Conservation (phyloP, 1,140 invertebrate genomes). For the Capitella teleta region DNA sequence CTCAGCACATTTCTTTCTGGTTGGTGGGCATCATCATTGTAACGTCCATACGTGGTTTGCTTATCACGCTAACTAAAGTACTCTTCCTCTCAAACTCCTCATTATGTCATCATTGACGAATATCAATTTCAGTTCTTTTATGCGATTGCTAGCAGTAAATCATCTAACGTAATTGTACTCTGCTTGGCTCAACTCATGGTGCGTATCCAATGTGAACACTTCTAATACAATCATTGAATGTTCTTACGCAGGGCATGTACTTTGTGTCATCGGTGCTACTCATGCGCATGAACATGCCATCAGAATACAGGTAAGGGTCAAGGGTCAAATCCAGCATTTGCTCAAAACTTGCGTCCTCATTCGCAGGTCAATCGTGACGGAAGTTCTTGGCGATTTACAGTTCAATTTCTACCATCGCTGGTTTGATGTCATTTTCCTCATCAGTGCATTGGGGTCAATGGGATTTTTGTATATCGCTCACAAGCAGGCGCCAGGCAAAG, state of each 20-base stretch:
- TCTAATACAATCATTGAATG: neutral
- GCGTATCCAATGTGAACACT: conserved; percentile 20
- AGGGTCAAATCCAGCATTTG: too few relatives aligned
- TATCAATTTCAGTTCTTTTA: conserved; percentile 89
- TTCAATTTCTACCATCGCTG: conserved; percentile 99
- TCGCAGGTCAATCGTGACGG: conserved; percentile 78
- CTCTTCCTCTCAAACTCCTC: conserved; percentile 18
- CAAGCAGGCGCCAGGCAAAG: conserved; percentile 12
- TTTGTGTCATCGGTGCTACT: conserved; percentile 95
- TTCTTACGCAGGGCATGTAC: conserved; percentile 80
- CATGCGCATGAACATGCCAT: conserved; percentile 99
- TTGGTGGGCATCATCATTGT: conserved; percentile 95
- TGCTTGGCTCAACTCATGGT: conserved; percentile 96
- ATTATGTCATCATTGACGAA: too few relatives aligned
- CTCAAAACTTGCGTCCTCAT: too few relatives aligned
- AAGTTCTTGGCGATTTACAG: conserved; percentile 93
- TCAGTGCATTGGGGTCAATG: conserved; percentile 91
- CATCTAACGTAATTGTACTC: conserved; percentile 95
- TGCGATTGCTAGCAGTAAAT: conserved; percentile 98
- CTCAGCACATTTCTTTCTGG: conserved; percentile 95
- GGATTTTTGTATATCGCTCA: conserved; percentile 81
- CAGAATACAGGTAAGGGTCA: conserved; percentile 69
- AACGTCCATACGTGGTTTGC: conserved; percentile 89
- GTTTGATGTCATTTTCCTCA: conserved; percentile 99
- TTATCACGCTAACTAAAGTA: conserved; percentile 96